Evolutionary conservation across 2,797 vertebrate genomes (phyloP).

Genomic region (Lagorchestes hirsutus): DNA sequence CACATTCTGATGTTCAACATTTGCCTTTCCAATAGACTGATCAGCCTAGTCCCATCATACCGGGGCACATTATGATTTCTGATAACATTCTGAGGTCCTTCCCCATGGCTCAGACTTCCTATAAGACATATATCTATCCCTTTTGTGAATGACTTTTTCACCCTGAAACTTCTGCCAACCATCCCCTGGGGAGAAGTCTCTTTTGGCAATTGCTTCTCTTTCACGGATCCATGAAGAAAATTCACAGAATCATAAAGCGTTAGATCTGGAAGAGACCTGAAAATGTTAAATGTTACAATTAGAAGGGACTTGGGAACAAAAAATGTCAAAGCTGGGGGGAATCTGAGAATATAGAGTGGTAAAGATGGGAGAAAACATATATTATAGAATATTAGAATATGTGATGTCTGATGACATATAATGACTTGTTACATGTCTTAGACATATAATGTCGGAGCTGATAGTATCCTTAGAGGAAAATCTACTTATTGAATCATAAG

Average conservation of each 20-base stretch:
- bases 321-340: neutral
- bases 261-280: neutral
- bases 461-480: neutral
- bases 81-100: neutral
- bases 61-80: neutral
- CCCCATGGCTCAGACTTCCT: neutral
- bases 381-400: neutral
- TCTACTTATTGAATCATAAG: neutral
- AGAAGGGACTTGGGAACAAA: neutral
- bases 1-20: neutral
- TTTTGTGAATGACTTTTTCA: neutral
- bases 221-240: neutral
- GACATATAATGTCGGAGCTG: neutral
- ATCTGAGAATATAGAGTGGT: neutral
- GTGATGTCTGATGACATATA: neutral
- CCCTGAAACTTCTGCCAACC: neutral
- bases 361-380: neutral
- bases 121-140: neutral
- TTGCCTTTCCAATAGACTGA: neutral
- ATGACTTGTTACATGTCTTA: neutral
- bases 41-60: neutral
- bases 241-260: neutral
- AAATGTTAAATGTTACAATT: neutral
- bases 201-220: neutral
- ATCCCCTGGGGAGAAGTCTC: neutral